Conservation (phyloP, 2,113 vertebrate species). For the Acrocephalus kingi region DNA sequence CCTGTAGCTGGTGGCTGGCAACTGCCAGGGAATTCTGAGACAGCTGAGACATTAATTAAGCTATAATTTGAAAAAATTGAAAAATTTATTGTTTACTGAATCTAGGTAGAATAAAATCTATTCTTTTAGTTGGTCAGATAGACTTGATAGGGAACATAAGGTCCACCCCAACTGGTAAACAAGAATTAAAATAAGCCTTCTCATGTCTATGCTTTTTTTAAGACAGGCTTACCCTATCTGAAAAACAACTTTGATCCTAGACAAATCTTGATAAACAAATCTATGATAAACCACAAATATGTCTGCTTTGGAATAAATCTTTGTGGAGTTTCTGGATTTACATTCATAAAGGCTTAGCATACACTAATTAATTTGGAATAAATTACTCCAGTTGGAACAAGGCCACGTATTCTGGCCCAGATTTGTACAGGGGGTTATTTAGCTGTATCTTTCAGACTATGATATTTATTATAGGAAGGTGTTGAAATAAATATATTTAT, state of each 20-base stretch:
- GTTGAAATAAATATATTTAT: not conserved
- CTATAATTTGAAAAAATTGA: not conserved
- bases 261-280: not conserved
- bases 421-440: not conserved
- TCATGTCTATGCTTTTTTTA: not conserved
- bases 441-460: not conserved
- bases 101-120: not conserved
- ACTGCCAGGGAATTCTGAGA: not conserved
- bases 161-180: not conserved
- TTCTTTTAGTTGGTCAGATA: not conserved
- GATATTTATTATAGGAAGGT: not conserved
- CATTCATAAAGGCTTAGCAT: conserved; percentile 24
- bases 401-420: not conserved
- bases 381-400: conserved; percentile 15
- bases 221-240: conserved; percentile 24
- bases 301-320: conserved; percentile 43
- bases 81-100: not conserved
- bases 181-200: conserved; percentile 38
- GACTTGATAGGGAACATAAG: not conserved
- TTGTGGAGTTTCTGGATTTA: conserved; percentile 19
- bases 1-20: not conserved
- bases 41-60: not conserved
- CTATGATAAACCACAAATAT: conserved; percentile 42
- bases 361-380: conserved; percentile 46
- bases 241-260: conserved; percentile 42